phyloP scores from a whole-genome alignment of 2,888 invertebrate genomes.

The Pollenia angustigena region DNA sequence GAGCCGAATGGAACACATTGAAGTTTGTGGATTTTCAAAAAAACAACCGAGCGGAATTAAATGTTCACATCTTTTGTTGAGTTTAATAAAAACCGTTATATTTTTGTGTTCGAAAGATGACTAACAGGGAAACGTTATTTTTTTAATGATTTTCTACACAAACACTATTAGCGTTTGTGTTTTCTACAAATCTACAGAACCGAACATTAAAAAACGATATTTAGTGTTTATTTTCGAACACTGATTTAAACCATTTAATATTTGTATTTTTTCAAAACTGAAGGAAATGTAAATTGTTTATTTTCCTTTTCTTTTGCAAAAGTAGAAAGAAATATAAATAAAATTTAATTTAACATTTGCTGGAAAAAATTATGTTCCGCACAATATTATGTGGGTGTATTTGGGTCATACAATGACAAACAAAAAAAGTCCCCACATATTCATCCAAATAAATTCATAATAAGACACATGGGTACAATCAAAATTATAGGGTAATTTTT shows the following conservation, averaged over 20 bases:
- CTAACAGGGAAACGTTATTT: too few relatives aligned
- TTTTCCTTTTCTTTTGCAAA: slow-evolving; percentile 28
- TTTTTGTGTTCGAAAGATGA: too few relatives aligned
- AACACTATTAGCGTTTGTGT: too few relatives aligned
- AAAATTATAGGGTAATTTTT: not conserved
- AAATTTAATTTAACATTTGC: slow-evolving; percentile 20
- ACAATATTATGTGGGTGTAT: slow-evolving; percentile 44
- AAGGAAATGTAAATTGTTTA: not conserved
- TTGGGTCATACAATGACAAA: slow-evolving; percentile 56
- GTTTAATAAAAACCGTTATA: too few relatives aligned
- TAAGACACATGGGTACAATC: slow-evolving; percentile 15
- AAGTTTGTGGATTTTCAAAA: too few relatives aligned
- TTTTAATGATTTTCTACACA: too few relatives aligned
- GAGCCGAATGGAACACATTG: too few relatives aligned
- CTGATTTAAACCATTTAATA: slow-evolving; percentile 20
- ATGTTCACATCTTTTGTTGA: too few relatives aligned
- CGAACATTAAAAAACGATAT: too few relatives aligned
- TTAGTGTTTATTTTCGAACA: too few relatives aligned
- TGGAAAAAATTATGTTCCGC: slow-evolving; percentile 34
- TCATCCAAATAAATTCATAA: not conserved
- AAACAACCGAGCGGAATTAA: too few relatives aligned
- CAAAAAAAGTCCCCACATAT: slow-evolving; percentile 31
- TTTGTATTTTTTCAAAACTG: not conserved
- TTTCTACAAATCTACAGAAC: too few relatives aligned
- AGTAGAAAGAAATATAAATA: slow-evolving; percentile 13